Base-by-base conservation (phyloP, 1,140 invertebrate species). In the Calliphora vicina region DNA sequence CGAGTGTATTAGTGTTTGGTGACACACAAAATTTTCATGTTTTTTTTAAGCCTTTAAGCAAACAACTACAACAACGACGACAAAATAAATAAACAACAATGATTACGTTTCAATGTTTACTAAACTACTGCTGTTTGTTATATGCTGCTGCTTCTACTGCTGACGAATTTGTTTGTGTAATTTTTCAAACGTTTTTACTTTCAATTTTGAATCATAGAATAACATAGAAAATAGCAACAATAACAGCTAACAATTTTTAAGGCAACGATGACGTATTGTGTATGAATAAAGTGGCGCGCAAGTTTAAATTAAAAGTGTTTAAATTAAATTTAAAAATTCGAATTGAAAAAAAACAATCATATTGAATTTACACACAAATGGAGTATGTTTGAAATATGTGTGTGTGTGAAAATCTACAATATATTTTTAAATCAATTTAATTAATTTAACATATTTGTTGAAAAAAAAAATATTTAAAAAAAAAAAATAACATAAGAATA, bases 21-120 rank as follows among this genome's bases (percentile, higher is more conserved):
- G 61, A 67, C 61, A 67, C 61, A 67, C 61, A 67, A 23, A 67
- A 23, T 23, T 23, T n/a, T n/a, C 4, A 67, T 67, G 10, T 67
- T 23, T 9, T 67, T 5, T 67, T 67, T 23, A 67, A 67, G 61
- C 61, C 61, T 67, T 57, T 57, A 57, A 57, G 0, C n/a, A 57
- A 57, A 57, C 50, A 57, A 57, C 50, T 13, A 57, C 20, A 72
- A 72, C 20, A 72, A 72, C 67, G n/a, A 72, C 67, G n/a, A 73
- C 71, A 73, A 73, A n/a, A 67, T 13, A 72, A 23, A 72, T 25
- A 9, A 74, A 74, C 72, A 29, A 23, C 72, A 74, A 74, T 74
- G 26, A 42, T 42, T 29, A 74, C 72, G 26, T 74, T 74, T 74
- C 25, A 29, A 67, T 67, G 61, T 67, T 67, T 67, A 67, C 61